Percentiles rank a stretch among this genome's conserved stretches.
Conservation (phyloP, 2,797 vertebrate species). For the Adelosebastes latens region DNA sequence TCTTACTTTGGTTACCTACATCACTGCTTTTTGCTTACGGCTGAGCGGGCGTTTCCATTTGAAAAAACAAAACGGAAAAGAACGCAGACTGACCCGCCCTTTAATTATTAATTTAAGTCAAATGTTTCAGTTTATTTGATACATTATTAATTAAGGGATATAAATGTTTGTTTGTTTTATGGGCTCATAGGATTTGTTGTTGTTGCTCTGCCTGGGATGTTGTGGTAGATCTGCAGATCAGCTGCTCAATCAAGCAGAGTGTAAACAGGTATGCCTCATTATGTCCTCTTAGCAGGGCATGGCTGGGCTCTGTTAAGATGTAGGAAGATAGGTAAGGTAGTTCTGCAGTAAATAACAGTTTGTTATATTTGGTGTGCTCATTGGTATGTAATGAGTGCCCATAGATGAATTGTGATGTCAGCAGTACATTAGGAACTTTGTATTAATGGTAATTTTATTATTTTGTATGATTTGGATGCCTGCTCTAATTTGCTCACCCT, state of each 20-base stretch:
- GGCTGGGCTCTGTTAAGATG: neutral
- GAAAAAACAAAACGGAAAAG: no score
- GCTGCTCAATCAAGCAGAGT: neutral
- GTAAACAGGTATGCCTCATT: neutral
- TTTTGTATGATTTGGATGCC: neutral
- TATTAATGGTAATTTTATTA: neutral
- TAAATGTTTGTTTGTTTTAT: neutral
- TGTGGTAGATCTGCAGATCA: neutral
- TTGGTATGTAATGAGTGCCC: neutral
- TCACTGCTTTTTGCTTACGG: no score
- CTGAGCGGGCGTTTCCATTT: no score
- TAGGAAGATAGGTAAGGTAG: neutral
- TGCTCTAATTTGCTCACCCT: neutral
- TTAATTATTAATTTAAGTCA: neutral
- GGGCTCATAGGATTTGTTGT: neutral
- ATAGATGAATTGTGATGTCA: neutral
- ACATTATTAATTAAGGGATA: neutral
- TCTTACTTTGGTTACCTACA: no score
- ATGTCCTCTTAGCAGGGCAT: neutral
- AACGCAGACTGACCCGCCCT: no score
- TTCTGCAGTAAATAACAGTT: neutral
- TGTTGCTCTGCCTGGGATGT: neutral
- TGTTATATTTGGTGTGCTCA: neutral
- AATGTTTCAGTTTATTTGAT: neutral
- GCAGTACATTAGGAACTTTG: neutral